These are phyloP conservation scores for Entelurus aequoreus DNA, from an alignment of 2,113 vertebrate species.

Conservation along the genomic window DNA sequence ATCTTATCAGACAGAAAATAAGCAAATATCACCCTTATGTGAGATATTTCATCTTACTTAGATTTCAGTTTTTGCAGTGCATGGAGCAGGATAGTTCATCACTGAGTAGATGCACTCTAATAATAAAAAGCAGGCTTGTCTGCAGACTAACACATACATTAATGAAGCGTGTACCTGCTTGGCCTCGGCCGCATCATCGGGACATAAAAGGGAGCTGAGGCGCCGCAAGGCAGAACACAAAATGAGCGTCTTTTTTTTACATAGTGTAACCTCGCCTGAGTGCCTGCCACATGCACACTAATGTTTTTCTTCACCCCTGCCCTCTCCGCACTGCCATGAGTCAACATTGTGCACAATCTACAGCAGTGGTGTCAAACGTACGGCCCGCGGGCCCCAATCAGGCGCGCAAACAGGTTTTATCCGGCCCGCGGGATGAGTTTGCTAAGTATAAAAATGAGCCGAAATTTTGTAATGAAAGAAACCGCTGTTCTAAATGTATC, in stretches of 20 bases:
- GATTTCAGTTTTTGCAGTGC: no score
- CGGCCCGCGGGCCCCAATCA: no score
- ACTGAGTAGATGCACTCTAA: neutral
- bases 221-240: slow-evolving; percentile 19
- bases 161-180: slow-evolving; percentile 16
- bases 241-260: slow-evolving; percentile 23
- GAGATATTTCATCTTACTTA: no score
- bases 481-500: no score
- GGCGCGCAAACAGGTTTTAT: no score
- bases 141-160: slow-evolving; percentile 21
- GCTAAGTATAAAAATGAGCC: no score
- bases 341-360: neutral
- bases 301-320: slow-evolving; percentile 25
- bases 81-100: neutral
- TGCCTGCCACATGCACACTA: slow-evolving; percentile 21
- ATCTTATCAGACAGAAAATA: no score
- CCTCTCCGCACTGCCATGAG: neutral
- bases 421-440: no score
- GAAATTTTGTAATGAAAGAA: no score
- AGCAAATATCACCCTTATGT: no score
- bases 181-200: slow-evolving; percentile 7
- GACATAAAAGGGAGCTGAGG: slow-evolving; percentile 30
- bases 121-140: neutral
- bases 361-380: no score
- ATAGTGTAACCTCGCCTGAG: slow-evolving; percentile 1